Evolutionary conservation across 1,140 invertebrate species (phyloP), one percentile per base, ranked within the genome.

Genomic region (Neodiprion fabricii): DNA sequence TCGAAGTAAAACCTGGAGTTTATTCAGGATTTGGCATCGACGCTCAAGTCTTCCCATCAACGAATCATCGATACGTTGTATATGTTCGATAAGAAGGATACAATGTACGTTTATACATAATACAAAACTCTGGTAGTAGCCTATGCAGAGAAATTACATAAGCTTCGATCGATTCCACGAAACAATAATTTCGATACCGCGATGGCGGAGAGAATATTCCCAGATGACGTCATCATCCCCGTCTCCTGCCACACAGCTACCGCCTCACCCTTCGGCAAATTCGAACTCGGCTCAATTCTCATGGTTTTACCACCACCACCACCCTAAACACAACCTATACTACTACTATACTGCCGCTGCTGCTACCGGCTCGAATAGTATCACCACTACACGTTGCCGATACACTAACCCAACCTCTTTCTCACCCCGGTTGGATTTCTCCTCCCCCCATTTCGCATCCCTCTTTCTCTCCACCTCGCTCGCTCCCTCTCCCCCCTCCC

Each of bases 351-450:
- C 53, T 17, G 53, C 53, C 4, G 53, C 28, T 40, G 28, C 28
- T 40, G 28, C 5, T 40, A 5, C 28, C 28, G 28, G 2, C 28
- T 40, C 28, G 28, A 40, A 40, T 40, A 40, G 28, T 40, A 40
- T 40, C 28, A 40, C 28, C 28, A 40, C 28, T 40, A 40, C 28
- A 40, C n/a, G 9, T 61, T 61, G 53, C 11, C 53, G 53, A 61
- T 61, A 61, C 28, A 40, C 76, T 75, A 75, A 67, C 72, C 79
- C 75, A 79, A 75, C 78, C 77, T 79, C 67, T 67, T 14, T 67
- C 28, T 49, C 48, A 67, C 61, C 53, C 72, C 72, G 67, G 21
- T 70, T 53, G 21, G 50, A 66, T 67, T 48, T 65, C 61, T 67
- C 72, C 68, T 65, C 68, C 40, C 68, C 72, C 68, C 40, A 67